These are phyloP conservation scores for Calyptomena viridis DNA, from an alignment of 2,113 vertebrate genomes.

Conservation along the genomic window DNA sequence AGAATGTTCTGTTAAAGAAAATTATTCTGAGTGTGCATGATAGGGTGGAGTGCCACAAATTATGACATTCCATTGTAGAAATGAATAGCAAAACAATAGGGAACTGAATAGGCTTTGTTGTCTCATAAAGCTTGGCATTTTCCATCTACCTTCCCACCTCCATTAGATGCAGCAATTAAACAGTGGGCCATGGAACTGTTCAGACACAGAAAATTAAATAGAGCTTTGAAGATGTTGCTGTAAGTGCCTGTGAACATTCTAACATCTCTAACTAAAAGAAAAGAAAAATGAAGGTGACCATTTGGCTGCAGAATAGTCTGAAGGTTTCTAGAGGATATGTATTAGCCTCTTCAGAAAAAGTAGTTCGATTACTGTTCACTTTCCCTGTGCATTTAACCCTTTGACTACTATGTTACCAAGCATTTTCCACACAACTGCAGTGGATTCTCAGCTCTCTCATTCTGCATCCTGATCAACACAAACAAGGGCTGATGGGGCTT, in stretches of 20 bases:
- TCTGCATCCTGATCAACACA: neutral
- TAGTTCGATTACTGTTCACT: neutral
- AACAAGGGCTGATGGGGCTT: neutral
- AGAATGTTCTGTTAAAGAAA: neutral
- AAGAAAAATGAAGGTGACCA: neutral
- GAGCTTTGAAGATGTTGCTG: neutral
- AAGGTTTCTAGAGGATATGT: neutral
- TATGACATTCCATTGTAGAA: neutral
- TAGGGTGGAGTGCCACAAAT: neutral
- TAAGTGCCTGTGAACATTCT: conserved; percentile 7
- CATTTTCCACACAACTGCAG: neutral
- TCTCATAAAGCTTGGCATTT: conserved; percentile 40
- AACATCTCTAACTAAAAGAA: neutral
- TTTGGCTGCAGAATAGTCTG: neutral
- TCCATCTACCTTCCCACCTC: conserved; percentile 34
- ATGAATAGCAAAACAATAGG: conserved; percentile 39
- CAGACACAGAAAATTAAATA: conserved; percentile 8
- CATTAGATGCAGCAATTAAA: conserved; percentile 51
- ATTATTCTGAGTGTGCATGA: neutral
- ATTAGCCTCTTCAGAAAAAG: neutral
- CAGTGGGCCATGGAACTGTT: conserved; percentile 17
- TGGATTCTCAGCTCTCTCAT: neutral
- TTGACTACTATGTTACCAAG: neutral
- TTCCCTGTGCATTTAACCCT: neutral
- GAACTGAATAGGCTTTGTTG: conserved; percentile 22